A percentile compares a stretch with the other conserved stretches of the same genome.
Conservation (phyloP, 2,113 vertebrate genomes). For the Alethe diademata region DNA sequence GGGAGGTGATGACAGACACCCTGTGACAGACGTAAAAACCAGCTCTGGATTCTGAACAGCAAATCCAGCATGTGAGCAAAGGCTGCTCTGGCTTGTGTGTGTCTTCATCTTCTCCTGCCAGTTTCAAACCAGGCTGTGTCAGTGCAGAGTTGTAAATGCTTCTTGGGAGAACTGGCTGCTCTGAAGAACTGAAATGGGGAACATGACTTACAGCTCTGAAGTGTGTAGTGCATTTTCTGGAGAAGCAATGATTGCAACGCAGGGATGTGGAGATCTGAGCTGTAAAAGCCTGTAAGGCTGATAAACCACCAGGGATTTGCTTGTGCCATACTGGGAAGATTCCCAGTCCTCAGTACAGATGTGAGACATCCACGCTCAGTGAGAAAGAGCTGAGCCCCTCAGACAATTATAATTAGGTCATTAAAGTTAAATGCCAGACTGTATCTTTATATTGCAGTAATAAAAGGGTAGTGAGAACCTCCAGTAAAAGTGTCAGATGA, state of each 20-base stretch:
- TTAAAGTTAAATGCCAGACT: not conserved
- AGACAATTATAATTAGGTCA: not conserved
- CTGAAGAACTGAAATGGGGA: not conserved
- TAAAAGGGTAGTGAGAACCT: not conserved
- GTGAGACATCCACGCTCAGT: rapidly evolving
- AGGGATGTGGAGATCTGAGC: not conserved
- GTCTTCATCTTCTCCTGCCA: not conserved
- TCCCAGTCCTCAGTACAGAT: not conserved
- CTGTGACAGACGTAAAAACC: constrained; percentile 3
- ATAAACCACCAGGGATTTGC: not conserved
- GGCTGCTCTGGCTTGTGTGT: not conserved
- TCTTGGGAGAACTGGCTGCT: not conserved
- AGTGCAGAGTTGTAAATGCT: not conserved
- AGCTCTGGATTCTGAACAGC: constrained; percentile 2
- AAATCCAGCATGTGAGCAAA: not conserved
- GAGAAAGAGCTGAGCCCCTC: not conserved
- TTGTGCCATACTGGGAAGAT: not conserved
- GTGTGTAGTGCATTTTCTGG: not conserved
- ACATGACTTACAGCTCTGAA: not conserved
- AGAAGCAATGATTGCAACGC: not conserved
- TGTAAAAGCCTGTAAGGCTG: not conserved
- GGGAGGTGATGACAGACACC: constrained; percentile 33
- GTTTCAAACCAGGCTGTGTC: not conserved
- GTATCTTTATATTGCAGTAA: constrained; percentile 14
- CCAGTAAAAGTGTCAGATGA: not conserved